phyloP scores from a whole-genome alignment of 2,797 vertebrate species.

The Poecilia gillii region DNA sequence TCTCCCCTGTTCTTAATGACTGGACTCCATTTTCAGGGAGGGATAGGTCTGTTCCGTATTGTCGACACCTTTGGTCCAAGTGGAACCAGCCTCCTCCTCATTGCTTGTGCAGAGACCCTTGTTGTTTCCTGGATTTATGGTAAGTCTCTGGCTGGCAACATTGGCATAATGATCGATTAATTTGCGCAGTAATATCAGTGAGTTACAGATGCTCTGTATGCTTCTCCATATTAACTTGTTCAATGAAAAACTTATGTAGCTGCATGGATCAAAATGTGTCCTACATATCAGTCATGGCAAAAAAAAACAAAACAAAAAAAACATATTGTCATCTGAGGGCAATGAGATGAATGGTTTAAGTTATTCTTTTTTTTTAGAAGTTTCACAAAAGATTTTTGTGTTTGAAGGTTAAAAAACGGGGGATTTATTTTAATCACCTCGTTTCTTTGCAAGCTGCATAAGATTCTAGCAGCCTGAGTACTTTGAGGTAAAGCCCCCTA shows the following conservation, averaged over 20 bases:
- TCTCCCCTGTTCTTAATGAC: background rate
- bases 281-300: background rate
- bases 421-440: background rate
- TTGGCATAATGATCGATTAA: background rate
- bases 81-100: slow-evolving; percentile 67
- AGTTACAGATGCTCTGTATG: background rate
- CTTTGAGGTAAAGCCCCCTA: background rate
- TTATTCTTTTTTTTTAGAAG: background rate
- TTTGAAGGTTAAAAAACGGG: background rate
- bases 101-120: slow-evolving; percentile 71
- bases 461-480: background rate
- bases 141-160: slow-evolving; percentile 21
- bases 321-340: background rate
- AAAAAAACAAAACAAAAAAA: too few species aligned
- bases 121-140: slow-evolving; percentile 77
- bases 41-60: slow-evolving; percentile 66
- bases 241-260: background rate
- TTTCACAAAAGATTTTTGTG: background rate
- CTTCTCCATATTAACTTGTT: background rate
- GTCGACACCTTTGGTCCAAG: slow-evolving; percentile 72
- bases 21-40: slow-evolving; percentile 65
- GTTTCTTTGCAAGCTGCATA: background rate
- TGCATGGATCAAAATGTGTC: background rate
- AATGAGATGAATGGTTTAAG: background rate
- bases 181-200: background rate